These are phyloP conservation scores for Pipistrellus pygmaeus DNA, from an alignment of 2,797 vertebrate genomes.

Conservation along the genomic window DNA sequence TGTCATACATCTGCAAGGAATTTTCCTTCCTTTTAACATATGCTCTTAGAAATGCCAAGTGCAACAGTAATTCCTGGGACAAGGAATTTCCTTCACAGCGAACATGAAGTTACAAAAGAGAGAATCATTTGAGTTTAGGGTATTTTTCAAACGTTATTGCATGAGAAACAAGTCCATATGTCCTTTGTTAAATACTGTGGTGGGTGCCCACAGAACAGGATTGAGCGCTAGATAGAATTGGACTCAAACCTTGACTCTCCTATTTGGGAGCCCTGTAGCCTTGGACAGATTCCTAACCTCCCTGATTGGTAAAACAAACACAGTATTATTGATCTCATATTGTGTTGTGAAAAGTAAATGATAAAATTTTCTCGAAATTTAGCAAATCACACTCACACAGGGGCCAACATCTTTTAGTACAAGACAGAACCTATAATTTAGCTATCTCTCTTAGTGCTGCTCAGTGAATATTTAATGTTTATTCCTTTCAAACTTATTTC, in stretches of 20 bases:
- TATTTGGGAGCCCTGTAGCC: background rate
- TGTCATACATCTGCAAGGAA: constrained; percentile 64
- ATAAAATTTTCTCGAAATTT: background rate
- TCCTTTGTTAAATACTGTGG: background rate
- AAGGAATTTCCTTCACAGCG: constrained; percentile 37
- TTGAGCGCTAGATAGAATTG: background rate
- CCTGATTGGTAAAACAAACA: constrained; percentile 6
- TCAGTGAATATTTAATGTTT: constrained; percentile 4
- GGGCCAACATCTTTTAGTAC: background rate
- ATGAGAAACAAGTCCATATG: constrained; percentile 19
- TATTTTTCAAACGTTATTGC: constrained; percentile 34
- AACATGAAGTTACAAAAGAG: constrained; percentile 58
- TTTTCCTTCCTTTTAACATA: background rate
- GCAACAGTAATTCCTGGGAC: constrained; percentile 34
- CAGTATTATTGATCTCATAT: background rate
- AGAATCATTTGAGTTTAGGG: constrained; percentile 52
- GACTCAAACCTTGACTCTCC: background rate
- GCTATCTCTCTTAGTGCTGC: background rate
- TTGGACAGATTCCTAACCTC: background rate
- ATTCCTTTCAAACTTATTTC: constrained; percentile 40
- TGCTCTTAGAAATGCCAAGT: constrained; percentile 9
- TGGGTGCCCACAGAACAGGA: background rate
- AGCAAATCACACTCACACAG: background rate
- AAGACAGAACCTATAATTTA: background rate
- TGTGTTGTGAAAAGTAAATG: constrained; percentile 36